Percentiles rank a stretch among this genome's conserved stretches.
phyloP scores from a whole-genome alignment of 2,888 invertebrate species.

The Drosophila atripex region DNA sequence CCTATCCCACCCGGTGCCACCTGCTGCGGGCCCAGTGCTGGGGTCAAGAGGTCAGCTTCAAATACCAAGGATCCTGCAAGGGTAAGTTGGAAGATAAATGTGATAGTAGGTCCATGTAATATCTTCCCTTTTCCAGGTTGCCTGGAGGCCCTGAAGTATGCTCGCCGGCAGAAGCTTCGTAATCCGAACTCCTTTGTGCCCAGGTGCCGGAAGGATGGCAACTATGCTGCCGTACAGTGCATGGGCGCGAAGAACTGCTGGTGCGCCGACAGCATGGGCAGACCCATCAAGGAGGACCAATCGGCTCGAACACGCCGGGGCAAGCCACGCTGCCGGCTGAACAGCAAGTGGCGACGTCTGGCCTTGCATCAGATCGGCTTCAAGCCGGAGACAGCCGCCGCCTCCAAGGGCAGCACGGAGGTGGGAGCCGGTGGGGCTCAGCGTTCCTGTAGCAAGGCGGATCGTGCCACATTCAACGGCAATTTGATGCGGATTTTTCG shows the following conservation, averaged over 20 bases:
- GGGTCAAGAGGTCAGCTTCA: conserved; percentile 89
- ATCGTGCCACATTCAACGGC: conserved; percentile 91
- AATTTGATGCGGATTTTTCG: conserved; percentile 94
- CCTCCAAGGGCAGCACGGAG: conserved; percentile 48
- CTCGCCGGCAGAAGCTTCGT: conserved; percentile 83
- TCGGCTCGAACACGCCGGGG: conserved; percentile 90
- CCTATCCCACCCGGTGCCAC: conserved; percentile 92
- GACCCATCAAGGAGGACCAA: conserved; percentile 90
- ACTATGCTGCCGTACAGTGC: conserved; percentile 94
- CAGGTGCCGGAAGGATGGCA: conserved; percentile 92
- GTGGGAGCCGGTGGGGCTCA: conserved; percentile 53
- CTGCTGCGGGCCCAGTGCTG: conserved; percentile 91
- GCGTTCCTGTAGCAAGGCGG: conserved; percentile 88
- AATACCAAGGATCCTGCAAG: conserved; percentile 90
- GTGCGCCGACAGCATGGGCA: conserved; percentile 94
- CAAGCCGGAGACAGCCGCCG: conserved; percentile 28
- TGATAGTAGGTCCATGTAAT: background rate
- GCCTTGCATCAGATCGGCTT: conserved; percentile 85
- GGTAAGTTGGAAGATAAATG: conserved; percentile 85
- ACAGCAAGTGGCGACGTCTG: conserved; percentile 86
- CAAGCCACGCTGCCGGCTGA: conserved; percentile 88
- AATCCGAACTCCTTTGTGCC: conserved; percentile 88
- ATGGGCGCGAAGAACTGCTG: conserved; percentile 92
- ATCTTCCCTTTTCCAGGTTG: conserved; percentile 82
- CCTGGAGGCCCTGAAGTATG: conserved; percentile 84